Conservation (phyloP, 2,113 vertebrate genomes). For the Eupsittula cactorum region DNA sequence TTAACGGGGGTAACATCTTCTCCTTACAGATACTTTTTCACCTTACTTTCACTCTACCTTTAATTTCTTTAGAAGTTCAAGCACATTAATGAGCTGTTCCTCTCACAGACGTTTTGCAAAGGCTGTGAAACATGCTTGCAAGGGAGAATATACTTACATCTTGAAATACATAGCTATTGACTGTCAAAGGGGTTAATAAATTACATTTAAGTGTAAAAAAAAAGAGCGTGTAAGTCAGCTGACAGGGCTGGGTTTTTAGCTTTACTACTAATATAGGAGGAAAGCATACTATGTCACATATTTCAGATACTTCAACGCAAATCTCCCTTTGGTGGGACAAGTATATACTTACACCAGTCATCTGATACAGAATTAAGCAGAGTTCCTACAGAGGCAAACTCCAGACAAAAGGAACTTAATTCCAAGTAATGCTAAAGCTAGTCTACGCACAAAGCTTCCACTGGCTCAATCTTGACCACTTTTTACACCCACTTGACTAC, state of each 20-base stretch:
- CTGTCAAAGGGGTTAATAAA: neutral
- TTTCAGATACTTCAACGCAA: neutral
- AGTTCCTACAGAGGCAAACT: neutral
- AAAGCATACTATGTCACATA: neutral
- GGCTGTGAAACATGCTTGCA: constrained; percentile 6
- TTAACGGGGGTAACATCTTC: neutral
- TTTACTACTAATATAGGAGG: neutral
- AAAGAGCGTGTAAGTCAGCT: neutral
- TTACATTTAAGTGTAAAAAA: neutral
- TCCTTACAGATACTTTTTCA: neutral
- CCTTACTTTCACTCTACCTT: neutral
- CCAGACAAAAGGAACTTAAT: neutral
- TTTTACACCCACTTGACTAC: neutral
- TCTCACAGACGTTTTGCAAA: constrained; percentile 22
- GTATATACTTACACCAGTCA: neutral
- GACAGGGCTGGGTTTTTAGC: neutral
- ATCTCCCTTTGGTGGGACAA: neutral
- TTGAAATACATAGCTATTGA: neutral
- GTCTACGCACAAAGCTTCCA: neutral
- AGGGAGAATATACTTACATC: neutral
- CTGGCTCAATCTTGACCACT: neutral
- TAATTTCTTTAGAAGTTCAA: constrained; percentile 14
- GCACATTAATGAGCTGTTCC: neutral
- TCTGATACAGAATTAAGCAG: neutral
- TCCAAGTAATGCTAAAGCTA: neutral